phyloP scores from a whole-genome alignment of 2,797 vertebrate species.

The Peromyscus attwateri region DNA sequence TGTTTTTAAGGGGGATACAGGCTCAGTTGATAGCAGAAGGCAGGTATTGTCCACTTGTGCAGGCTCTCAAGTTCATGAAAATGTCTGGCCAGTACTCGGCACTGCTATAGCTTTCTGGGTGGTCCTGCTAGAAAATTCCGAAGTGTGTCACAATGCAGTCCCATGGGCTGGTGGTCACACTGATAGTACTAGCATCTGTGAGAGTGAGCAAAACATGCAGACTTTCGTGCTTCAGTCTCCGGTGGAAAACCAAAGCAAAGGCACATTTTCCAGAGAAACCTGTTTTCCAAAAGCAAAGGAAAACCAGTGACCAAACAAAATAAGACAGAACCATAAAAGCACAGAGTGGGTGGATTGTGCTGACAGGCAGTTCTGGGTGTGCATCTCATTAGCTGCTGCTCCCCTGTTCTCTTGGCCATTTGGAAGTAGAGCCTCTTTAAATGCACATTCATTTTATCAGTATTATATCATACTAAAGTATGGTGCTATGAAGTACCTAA shows the following conservation, averaged over 20 bases:
- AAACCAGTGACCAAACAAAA: conserved; percentile 30
- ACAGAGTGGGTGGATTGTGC: conserved; percentile 35
- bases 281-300: conserved; percentile 56
- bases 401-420: background rate
- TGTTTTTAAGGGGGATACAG: background rate
- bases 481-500: background rate
- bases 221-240: background rate
- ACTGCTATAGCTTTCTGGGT: conserved; percentile 81
- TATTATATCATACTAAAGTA: background rate
- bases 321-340: conserved; percentile 35
- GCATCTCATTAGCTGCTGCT: background rate
- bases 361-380: background rate
- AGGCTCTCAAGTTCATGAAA: conserved; percentile 65
- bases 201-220: background rate
- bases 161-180: conserved; percentile 66
- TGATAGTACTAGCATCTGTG: conserved; percentile 46
- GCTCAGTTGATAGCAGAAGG: conserved; percentile 61
- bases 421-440: background rate
- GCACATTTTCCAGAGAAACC: conserved; percentile 49
- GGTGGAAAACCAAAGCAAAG: conserved; percentile 73
- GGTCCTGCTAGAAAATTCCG: conserved; percentile 76
- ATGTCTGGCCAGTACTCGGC: conserved; percentile 62
- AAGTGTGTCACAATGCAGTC: conserved; percentile 35
- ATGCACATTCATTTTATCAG: background rate
- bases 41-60: conserved; percentile 72